Conservation (phyloP, 2,113 vertebrate species). For the Coptodon bakossiorum region DNA sequence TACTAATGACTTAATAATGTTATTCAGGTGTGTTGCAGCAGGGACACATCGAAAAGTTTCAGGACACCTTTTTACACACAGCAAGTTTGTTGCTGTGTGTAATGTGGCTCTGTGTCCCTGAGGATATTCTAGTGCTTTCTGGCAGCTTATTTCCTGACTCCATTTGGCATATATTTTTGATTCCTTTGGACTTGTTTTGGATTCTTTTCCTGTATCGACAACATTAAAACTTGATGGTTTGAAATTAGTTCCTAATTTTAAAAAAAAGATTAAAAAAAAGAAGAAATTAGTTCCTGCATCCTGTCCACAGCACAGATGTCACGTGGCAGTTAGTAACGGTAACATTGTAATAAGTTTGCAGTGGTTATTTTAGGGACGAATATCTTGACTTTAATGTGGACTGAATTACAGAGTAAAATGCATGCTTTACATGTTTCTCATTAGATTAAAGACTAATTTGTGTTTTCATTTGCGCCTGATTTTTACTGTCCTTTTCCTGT, state of each 20-base stretch:
- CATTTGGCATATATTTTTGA: neutral
- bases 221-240: neutral
- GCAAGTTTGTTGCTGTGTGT: neutral
- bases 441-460: neutral
- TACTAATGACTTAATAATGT: neutral
- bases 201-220: accelerated
- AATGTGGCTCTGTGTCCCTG: neutral
- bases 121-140: neutral
- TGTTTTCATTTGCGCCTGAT: neutral
- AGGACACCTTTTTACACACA: neutral
- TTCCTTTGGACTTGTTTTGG: accelerated
- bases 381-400: accelerated
- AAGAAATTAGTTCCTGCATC: neutral
- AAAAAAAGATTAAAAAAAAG: accelerated
- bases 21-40: neutral
- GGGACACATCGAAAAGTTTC: neutral
- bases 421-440: accelerated
- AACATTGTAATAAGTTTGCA: neutral
- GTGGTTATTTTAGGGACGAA: accelerated
- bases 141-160: neutral
- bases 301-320: neutral
- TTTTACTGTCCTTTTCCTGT: neutral
- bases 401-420: neutral
- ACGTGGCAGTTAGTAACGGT: accelerated
- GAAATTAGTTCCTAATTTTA: neutral